Base-by-base conservation (phyloP, 1,140 invertebrate genomes). In the Drosophila tani region DNA sequence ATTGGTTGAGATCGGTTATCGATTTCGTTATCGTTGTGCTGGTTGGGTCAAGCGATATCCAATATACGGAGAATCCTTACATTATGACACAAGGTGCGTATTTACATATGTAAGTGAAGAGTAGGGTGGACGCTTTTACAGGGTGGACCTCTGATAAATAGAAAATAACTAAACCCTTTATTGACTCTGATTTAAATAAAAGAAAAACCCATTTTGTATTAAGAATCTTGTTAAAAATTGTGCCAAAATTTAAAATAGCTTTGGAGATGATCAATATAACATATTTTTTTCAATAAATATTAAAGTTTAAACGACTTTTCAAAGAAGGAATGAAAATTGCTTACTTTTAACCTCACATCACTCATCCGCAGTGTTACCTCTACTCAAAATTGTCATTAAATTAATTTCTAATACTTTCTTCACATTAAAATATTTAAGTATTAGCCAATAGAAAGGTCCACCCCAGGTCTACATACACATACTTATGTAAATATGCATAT, bases 11-110 rank as follows among this genome's bases (percentile, higher is more conserved):
- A 64, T 32, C 57, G 27, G 40, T 55, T 38, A 38, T 40, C 21
- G 40, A 21, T 38, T 21, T 38, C 21, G 32, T 55, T 55, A 55
- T 55, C 53, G 32, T 4, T 47, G 57, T 59, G 43, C 57, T 66
- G 67, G 62, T 64, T 46, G 49, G 67, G 63, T 70, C 67, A 70
- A 70, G 67, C 67, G 21, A 55, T 17, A 38, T 68, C 67, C 63
- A 56, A 55, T 29, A 68, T 27, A 55, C 17, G 32, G 40, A 70
- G 29, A 51, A 68, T 29, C 40, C 67, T 70, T 47, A 70, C 63
- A 68, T 40, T 70, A 70, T 70, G 67, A 68, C 67, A n/a, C 67
- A 70, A 70, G 24, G 3, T 55, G 67, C 67, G n/a, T 68, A 68
- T 67, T 15, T 68, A 70, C 64, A 40, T 41, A 70, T 55, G 67